Evolutionary conservation across 2,888 invertebrate species (phyloP).

Genomic region (Hyalella azteca): DNA sequence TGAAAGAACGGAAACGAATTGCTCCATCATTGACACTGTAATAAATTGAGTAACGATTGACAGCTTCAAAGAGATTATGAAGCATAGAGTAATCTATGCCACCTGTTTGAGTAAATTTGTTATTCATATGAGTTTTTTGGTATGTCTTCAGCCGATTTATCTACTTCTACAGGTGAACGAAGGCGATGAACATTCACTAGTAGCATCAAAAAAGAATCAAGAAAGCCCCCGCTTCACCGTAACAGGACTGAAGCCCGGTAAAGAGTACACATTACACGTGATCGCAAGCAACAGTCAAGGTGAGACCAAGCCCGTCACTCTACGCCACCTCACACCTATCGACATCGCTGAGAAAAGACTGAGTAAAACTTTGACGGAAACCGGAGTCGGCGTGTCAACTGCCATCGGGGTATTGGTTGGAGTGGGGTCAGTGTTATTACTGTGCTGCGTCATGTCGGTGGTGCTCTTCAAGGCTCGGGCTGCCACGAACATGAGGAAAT

Average conservation of each 20-base stretch:
- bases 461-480: slow-evolving; percentile 42
- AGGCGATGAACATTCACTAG: neutral
- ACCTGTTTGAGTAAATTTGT: no score
- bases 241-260: slow-evolving; percentile 50
- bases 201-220: slow-evolving; percentile 23
- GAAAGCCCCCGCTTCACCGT: slow-evolving; percentile 49
- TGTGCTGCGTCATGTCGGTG: slow-evolving; percentile 47
- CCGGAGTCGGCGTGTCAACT: slow-evolving; percentile 29
- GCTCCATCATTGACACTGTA: no score
- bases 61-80: no score
- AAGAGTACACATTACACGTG: slow-evolving; percentile 50
- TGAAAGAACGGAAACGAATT: no score
- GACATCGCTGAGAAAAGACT: slow-evolving; percentile 56
- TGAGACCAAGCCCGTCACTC: slow-evolving; percentile 35
- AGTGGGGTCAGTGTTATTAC: slow-evolving; percentile 39
- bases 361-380: slow-evolving; percentile 45
- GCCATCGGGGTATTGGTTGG: slow-evolving; percentile 47
- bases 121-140: no score
- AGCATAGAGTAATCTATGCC: no score
- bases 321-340: slow-evolving; percentile 52
- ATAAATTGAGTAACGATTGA: no score
- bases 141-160: no score
- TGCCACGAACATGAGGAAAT: neutral
- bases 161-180: neutral
- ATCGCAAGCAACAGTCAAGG: slow-evolving; percentile 52